phyloP scores from a whole-genome alignment of 2,113 vertebrate genomes.

The Corythoichthys haematopterus region DNA sequence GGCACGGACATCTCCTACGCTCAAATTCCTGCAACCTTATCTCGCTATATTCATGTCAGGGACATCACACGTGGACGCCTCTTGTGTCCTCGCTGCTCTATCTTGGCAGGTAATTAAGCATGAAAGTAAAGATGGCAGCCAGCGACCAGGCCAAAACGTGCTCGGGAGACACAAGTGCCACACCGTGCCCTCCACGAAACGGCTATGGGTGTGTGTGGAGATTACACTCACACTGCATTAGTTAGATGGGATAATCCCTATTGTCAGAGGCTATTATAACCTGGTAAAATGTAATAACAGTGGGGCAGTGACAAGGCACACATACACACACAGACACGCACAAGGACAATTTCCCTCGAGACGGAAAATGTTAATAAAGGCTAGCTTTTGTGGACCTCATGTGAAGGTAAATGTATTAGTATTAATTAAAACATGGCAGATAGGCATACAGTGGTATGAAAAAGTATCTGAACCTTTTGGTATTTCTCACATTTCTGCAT shows the following conservation, averaged over 20 bases:
- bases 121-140: conserved; percentile 63
- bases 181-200: conserved; percentile 38
- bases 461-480: not conserved
- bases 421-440: not conserved
- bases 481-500: too few species aligned
- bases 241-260: conserved; percentile 58
- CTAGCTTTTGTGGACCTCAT: not conserved
- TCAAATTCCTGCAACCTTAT: conserved; percentile 7
- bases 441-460: not conserved
- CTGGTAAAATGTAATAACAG: conserved; percentile 45
- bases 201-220: conserved; percentile 46
- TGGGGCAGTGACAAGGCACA: conserved; percentile 24
- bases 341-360: conserved; percentile 14
- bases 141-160: conserved; percentile 52
- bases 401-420: not conserved
- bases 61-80: conserved; percentile 44
- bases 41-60: conserved; percentile 42
- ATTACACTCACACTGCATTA: conserved; percentile 53
- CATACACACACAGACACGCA: not conserved
- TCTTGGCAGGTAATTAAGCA: conserved; percentile 69
- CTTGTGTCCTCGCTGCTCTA: conserved; percentile 42
- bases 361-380: not conserved
- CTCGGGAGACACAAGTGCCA: conserved; percentile 56
- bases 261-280: conserved; percentile 56
- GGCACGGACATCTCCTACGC: not conserved